phyloP scores from a whole-genome alignment of 2,797 vertebrate genomes.

The Parauchenoglanis ngamensis region DNA sequence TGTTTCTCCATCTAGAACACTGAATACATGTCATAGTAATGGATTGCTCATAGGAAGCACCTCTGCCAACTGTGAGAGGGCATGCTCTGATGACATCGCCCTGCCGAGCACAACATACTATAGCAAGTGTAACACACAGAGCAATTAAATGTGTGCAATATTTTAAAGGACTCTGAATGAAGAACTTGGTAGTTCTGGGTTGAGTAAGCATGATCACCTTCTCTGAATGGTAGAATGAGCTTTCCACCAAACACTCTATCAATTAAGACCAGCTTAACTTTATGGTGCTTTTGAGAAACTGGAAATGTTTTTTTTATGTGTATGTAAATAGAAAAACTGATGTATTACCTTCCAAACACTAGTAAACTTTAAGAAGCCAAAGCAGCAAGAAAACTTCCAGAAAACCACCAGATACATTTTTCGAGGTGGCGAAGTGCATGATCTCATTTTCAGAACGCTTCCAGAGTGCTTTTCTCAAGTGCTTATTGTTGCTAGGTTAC shows the following conservation, averaged over 20 bases:
- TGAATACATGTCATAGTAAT: not conserved
- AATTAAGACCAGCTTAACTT: not conserved
- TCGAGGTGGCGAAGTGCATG: too few relatives aligned
- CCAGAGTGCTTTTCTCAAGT: too few relatives aligned
- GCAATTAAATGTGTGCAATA: not conserved
- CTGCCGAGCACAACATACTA: not conserved
- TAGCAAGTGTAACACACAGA: not conserved
- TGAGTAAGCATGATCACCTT: not conserved
- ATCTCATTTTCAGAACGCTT: too few relatives aligned
- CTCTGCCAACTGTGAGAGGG: not conserved
- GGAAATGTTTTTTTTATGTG: not conserved
- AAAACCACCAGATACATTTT: too few relatives aligned
- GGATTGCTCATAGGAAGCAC: not conserved
- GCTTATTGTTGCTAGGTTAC: too few relatives aligned
- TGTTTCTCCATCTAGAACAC: slow-evolving; percentile 9
- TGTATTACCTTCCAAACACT: not conserved
- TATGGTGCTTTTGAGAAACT: not conserved
- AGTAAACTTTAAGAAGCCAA: not conserved
- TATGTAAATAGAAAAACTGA: not conserved
- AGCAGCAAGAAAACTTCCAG: not conserved
- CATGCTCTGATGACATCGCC: not conserved
- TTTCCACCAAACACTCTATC: not conserved
- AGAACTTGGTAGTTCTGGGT: not conserved
- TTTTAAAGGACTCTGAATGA: not conserved
- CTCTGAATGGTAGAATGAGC: not conserved